A percentile compares a stretch with the other conserved stretches of the same genome.
Evolutionary conservation across 2,797 vertebrate species (phyloP).

Genomic region (Esox masquinongy): DNA sequence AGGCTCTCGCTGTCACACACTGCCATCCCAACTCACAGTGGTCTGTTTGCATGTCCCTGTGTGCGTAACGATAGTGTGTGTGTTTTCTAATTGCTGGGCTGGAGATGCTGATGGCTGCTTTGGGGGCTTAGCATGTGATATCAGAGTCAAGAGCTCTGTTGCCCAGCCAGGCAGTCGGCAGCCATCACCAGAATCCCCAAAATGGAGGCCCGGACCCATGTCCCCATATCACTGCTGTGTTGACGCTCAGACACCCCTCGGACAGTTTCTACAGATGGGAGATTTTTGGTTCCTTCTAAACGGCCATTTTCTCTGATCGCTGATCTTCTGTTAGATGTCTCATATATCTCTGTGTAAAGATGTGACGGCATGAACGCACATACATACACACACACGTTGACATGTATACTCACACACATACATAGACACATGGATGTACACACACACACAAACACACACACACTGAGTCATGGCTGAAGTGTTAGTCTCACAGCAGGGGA

Average conservation of each 20-base stretch:
- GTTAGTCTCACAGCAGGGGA: neutral
- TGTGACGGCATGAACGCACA: neutral
- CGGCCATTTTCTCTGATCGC: slow-evolving; percentile 7
- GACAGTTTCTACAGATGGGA: slow-evolving; percentile 13
- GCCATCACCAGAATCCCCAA: slow-evolving; percentile 57
- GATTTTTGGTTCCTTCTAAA: slow-evolving; percentile 9
- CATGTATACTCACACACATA: neutral
- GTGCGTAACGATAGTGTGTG: neutral
- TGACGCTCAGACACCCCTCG: slow-evolving; percentile 6
- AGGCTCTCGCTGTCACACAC: neutral
- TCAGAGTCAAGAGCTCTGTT: slow-evolving; percentile 66
- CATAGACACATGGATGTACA: neutral
- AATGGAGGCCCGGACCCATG: slow-evolving; percentile 56
- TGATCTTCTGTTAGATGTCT: slow-evolving; percentile 15
- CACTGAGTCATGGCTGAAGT: neutral
- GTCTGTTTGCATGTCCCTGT: neutral
- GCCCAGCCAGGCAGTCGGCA: slow-evolving; percentile 59
- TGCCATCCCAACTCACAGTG: neutral
- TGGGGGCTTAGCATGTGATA: slow-evolving; percentile 51
- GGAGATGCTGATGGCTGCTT: slow-evolving; percentile 53
- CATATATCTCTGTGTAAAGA: slow-evolving; percentile 5
- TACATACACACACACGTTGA: neutral
- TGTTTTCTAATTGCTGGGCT: slow-evolving; percentile 44
- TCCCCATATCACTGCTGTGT: slow-evolving; percentile 23
- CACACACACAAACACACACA: neutral